Base-by-base conservation (phyloP, 2,113 vertebrate genomes). In the Coracopsis vasa region DNA sequence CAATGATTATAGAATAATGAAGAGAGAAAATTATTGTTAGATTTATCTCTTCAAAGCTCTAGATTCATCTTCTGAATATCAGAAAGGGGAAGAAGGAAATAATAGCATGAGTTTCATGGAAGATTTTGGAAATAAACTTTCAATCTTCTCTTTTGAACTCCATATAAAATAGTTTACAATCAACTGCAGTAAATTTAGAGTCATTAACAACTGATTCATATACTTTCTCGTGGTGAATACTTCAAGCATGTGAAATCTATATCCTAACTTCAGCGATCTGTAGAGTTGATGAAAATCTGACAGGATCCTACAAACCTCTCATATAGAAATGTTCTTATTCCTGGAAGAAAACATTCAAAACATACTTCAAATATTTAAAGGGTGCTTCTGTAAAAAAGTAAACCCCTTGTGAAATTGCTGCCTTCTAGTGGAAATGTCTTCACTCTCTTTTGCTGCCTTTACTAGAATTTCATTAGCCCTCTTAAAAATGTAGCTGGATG, bases 391-490 rank as follows among this genome's bases (percentile, higher is more conserved):
- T 9, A 44, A 56, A 69, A 80, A 88, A 3, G 1, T 6, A 60
- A 62, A 37, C 41, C 9, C 60, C 9, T 78, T 35, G 23, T 35
- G 54, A 75, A 84, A 42, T 62, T 7, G 75, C 16, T 78, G 25
- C 10, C 35, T 10, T 67, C 50, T 42, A n/a, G 35, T 58, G 5
- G 7, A n/a, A 86, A 18, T 70, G 0, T 41, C 39, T 37, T 6
- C 5, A 28, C 9, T 1, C 1, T 39, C 7, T 64, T 41, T 45
- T 35, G 10, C 10, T 35, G 9, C 21, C 3, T 5, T 42, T 35
- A 45, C 4, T 51, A n/a, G 70, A 3, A 17, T 19, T 48, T 45
- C 4, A n/a, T 17, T 37, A 17, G 0, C 3, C 3, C 3, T 54
- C 10, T 65, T 56, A 51, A 77, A 51, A 64, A 1, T 61, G 2